Evolutionary conservation across 2,113 vertebrate species (phyloP).

Genomic region (Sylvilagus bachmani): DNA sequence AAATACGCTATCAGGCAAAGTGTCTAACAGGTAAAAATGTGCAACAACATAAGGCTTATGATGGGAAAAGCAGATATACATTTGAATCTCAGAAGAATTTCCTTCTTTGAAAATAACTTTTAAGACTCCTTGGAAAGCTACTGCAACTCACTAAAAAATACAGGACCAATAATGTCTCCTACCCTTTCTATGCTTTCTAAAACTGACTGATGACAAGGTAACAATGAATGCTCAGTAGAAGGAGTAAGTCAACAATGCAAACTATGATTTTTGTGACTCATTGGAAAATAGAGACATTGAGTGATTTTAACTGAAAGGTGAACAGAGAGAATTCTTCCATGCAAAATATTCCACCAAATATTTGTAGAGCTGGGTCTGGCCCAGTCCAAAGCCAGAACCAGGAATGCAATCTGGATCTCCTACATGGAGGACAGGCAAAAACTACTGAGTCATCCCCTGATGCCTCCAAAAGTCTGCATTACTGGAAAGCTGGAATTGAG

Average conservation of each 20-base stretch:
- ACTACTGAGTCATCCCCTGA: no score
- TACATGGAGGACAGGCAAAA: no score
- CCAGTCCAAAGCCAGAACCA: no score
- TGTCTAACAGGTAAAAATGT: neutral
- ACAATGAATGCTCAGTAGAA: neutral
- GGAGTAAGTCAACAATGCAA: neutral
- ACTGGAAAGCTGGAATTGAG: no score
- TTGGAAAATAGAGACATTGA: neutral
- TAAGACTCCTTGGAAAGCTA: neutral
- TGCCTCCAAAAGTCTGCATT: no score
- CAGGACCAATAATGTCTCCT: neutral
- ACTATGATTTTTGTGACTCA: neutral
- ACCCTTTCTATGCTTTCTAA: accelerated
- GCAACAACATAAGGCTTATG: neutral
- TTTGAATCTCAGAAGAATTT: neutral
- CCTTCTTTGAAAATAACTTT: neutral
- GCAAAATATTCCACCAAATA: no score
- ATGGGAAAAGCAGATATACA: neutral
- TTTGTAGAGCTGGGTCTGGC: no score
- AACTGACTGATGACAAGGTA: neutral
- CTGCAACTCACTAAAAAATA: neutral
- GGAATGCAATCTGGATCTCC: no score
- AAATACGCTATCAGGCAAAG: neutral
- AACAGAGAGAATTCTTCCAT: no score
- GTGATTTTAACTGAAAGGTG: no score